Conservation (phyloP, 2,797 vertebrate genomes). For the Hydrophis major region DNA sequence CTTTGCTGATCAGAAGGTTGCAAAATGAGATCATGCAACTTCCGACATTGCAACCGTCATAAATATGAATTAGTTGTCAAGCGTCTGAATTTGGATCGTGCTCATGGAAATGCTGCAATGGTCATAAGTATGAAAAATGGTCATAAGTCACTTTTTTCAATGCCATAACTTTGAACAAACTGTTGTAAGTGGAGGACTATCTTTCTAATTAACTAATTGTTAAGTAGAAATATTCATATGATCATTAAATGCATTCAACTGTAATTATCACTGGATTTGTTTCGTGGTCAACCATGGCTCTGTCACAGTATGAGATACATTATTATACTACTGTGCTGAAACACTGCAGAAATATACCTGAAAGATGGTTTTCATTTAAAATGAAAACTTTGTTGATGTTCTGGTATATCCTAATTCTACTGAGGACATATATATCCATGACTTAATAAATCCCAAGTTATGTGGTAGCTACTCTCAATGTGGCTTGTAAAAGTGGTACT, state of each 20-base stretch:
- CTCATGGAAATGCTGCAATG: neutral
- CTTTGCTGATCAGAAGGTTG: neutral
- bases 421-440: neutral
- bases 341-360: neutral
- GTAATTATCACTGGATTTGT: neutral
- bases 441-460: neutral
- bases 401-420: neutral
- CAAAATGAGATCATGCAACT: neutral
- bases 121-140: neutral
- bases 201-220: neutral
- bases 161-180: neutral
- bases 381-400: neutral
- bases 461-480: neutral
- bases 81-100: neutral
- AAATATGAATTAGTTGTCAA: neutral
- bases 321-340: neutral
- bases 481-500: neutral
- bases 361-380: neutral
- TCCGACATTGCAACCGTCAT: neutral
- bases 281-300: neutral
- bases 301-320: neutral
- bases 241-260: neutral
- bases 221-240: neutral
- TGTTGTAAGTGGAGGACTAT: neutral
- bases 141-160: neutral